These are phyloP conservation scores for Capreolus pygargus DNA, from an alignment of 2,113 vertebrate genomes.

Conservation along the genomic window DNA sequence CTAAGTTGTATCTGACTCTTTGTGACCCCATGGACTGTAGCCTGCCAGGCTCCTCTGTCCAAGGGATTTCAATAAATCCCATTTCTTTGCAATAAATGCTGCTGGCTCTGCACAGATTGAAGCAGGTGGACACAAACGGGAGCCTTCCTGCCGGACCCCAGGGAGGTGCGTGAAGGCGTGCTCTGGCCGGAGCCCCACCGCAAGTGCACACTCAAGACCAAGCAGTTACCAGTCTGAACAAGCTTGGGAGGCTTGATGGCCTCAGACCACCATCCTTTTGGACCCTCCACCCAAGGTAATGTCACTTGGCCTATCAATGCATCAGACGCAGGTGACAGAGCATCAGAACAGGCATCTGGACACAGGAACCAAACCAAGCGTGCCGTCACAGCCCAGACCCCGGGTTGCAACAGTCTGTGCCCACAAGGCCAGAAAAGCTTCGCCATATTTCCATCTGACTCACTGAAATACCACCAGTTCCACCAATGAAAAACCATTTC, in stretches of 20 bases:
- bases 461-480: neutral
- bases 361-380: neutral
- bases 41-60: neutral
- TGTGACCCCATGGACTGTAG: neutral
- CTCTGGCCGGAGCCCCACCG: accelerated
- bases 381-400: neutral
- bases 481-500: neutral
- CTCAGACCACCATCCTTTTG: neutral
- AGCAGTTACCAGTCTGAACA: neutral
- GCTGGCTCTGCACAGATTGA: neutral
- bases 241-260: neutral
- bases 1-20: neutral
- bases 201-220: accelerated
- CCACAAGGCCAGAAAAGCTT: neutral
- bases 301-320: neutral
- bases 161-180: accelerated
- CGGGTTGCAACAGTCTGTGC: accelerated
- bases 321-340: neutral
- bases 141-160: neutral
- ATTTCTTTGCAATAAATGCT: neutral
- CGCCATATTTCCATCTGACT: neutral
- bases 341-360: neutral
- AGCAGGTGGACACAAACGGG: neutral
- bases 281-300: neutral
- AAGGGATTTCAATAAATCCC: neutral